These are phyloP conservation scores for Theristicus caerulescens DNA, from an alignment of 2,113 vertebrate genomes.

Conservation along the genomic window DNA sequence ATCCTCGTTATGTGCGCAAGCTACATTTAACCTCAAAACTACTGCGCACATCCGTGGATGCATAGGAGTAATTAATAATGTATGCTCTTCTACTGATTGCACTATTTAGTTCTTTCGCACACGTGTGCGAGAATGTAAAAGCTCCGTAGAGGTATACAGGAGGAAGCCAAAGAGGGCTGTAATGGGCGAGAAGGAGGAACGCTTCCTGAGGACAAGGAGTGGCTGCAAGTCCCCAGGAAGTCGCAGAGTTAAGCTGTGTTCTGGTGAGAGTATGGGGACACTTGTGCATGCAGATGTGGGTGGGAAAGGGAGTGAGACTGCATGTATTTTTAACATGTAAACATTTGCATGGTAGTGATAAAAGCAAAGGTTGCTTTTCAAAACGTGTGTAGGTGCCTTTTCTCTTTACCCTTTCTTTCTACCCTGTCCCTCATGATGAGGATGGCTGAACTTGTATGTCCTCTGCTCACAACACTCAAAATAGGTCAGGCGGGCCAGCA, in stretches of 20 bases:
- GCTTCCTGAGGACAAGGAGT: background rate
- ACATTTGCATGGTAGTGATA: background rate
- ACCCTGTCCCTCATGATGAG: rapidly evolving
- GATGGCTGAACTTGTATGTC: background rate
- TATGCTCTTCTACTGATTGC: background rate
- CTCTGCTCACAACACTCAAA: background rate
- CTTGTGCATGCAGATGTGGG: background rate
- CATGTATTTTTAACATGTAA: background rate
- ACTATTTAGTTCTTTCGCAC: background rate
- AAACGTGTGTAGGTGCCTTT: background rate
- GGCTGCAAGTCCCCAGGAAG: background rate
- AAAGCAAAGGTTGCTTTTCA: background rate
- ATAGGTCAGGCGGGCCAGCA: background rate
- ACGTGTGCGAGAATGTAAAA: rapidly evolving
- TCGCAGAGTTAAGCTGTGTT: background rate
- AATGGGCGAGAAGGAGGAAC: rapidly evolving
- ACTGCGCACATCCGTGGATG: background rate
- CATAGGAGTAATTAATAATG: background rate
- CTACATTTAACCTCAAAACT: background rate
- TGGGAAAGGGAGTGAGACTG: background rate
- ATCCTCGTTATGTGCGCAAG: background rate
- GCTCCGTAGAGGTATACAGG: background rate
- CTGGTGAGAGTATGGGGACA: background rate
- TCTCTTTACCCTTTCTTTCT: background rate
- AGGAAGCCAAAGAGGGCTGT: background rate